Evolutionary conservation across 1,140 invertebrate species (phyloP), one percentile per base, ranked within the genome.

Genomic region (Acromyrmex echinatior): DNA sequence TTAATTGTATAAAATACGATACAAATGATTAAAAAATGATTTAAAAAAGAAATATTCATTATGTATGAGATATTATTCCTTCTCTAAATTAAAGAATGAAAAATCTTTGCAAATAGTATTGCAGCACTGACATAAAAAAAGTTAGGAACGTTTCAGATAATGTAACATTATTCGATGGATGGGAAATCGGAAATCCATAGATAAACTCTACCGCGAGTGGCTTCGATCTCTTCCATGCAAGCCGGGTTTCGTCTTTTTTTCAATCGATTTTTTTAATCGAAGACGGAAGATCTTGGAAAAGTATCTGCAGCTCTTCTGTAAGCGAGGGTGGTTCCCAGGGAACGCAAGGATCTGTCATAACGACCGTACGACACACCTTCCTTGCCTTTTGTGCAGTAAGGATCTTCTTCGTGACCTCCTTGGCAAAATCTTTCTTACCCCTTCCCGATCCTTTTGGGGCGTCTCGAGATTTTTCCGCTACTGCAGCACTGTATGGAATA

Each of bases 161-260:
- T n/a, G 80, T 6, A 74, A 73, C 51, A 39, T 87, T 56, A 90
- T 10, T 88, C 81, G 16, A 56, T 39, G 12, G 39, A 56, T 1
- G 81, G 58, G 25, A 86, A 91, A 18, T 88, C 81, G 45, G 81
- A 91, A 68, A 90, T 90, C 56, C 81, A 63, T 58, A 78, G 82
- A 74, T 88, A 88, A 82, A 74, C 14, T 78, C 77, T 63, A 10
- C 0, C 10, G 21, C 7, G 73, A 51, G 31, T 10, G 1, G 28
- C 18, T 31, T 74, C 25, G 35, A 58, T 14, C 21, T 74, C 18
- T 16, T 82, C 35, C 31, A 58, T 39, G 5, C 21, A 49, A 66
- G 28, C 7, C 53, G 35, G 25, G 39, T 81, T 16, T 86, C 6
- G 6, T 5, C 51, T n/a, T 31, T 7, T n/a, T n/a, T 3, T 86